Percentiles rank a stretch among this genome's conserved stretches.
phyloP scores from a whole-genome alignment of 2,888 invertebrate genomes.

The Drosophila barbarae region DNA sequence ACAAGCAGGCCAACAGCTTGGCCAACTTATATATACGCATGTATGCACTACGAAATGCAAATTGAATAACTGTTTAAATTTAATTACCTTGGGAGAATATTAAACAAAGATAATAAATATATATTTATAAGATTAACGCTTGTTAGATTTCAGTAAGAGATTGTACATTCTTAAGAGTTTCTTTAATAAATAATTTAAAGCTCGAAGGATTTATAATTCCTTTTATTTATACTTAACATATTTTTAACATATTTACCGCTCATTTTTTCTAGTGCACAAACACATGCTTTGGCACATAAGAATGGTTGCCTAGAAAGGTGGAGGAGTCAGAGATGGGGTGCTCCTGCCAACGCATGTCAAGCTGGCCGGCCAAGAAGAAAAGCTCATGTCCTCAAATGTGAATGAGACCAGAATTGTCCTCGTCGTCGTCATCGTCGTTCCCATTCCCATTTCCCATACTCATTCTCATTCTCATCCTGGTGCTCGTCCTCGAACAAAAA shows the following conservation, averaged over 20 bases:
- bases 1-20: too few relatives aligned
- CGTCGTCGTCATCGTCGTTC: slow-evolving; percentile 15
- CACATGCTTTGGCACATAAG: slow-evolving; percentile 40
- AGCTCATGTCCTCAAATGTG: slow-evolving; percentile 51
- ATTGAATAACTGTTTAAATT: background rate
- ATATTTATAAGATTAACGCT: background rate
- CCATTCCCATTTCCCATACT: slow-evolving; percentile 3
- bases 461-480: slow-evolving; percentile 10
- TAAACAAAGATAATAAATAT: background rate
- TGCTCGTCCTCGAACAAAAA: slow-evolving; percentile 51
- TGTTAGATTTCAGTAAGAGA: background rate
- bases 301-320: slow-evolving; percentile 9
- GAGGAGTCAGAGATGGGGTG: slow-evolving; percentile 7
- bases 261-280: slow-evolving; percentile 11
- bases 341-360: slow-evolving; percentile 39
- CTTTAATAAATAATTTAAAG: background rate
- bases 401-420: slow-evolving; percentile 44
- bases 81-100: background rate
- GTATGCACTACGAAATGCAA: slow-evolving; percentile 5
- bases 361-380: slow-evolving; percentile 43
- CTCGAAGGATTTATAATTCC: background rate
- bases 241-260: too few relatives aligned
- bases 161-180: too few relatives aligned
- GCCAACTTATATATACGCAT: too few relatives aligned
- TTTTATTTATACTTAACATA: too few relatives aligned